These are phyloP conservation scores for Pyrochroa serraticornis DNA, from an alignment of 2,888 invertebrate genomes.

Conservation along the genomic window DNA sequence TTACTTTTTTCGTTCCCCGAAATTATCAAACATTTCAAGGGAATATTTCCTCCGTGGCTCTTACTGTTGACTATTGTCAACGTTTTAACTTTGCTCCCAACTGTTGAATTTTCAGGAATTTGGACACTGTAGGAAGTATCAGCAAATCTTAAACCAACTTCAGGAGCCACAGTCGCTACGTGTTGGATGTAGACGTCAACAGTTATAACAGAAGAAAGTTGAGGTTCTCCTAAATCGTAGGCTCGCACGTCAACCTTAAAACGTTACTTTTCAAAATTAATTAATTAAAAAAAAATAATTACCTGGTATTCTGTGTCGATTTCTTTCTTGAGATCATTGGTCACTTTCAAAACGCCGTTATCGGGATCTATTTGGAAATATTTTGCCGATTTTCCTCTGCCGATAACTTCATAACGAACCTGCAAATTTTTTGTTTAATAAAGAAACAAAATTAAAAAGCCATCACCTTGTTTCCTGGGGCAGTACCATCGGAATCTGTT, in stretches of 20 bases:
- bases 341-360: conserved; percentile 78
- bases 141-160: conserved; percentile 84
- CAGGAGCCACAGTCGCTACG: conserved; percentile 67
- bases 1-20: conserved; percentile 77
- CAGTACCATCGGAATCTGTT: conserved; percentile 82
- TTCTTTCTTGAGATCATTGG: conserved; percentile 85
- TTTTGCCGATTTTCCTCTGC: conserved; percentile 79
- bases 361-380: conserved; percentile 90
- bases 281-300: conserved; percentile 30
- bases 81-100: conserved; percentile 70
- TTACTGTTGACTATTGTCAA: conserved; percentile 77
- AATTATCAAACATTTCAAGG: conserved; percentile 79
- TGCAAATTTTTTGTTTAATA: conserved; percentile 36
- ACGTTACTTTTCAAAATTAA: background rate
- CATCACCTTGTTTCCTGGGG: conserved; percentile 78
- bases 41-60: conserved; percentile 70
- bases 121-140: conserved; percentile 86
- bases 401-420: conserved; percentile 78
- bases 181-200: conserved; percentile 85
- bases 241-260: conserved; percentile 81
- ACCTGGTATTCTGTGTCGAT: conserved; percentile 87
- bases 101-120: conserved; percentile 76
- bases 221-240: conserved; percentile 85
- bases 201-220: conserved; percentile 80
- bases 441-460: background rate